phyloP scores from a whole-genome alignment of 2,113 vertebrate genomes.

The Scomber scombrus region DNA sequence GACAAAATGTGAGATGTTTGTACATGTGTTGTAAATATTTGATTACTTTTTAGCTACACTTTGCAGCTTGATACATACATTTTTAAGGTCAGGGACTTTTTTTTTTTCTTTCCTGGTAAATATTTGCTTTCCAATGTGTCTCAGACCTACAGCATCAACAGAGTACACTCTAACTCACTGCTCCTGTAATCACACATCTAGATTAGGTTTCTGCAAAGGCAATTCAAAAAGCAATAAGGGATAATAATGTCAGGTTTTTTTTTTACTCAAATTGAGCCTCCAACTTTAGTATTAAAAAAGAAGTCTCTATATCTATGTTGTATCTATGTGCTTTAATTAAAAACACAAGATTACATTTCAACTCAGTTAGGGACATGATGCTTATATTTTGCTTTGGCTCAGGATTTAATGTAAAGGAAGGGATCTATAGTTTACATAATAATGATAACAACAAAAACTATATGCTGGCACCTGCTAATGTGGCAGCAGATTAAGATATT shows the following conservation, averaged over 20 bases:
- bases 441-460: no score
- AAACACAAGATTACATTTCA: background rate
- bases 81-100: background rate
- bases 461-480: no score
- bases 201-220: background rate
- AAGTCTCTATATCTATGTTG: no score
- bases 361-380: no score
- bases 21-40: no score
- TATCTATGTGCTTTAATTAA: background rate
- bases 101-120: background rate
- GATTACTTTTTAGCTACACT: no score
- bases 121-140: background rate
- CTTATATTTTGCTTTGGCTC: background rate
- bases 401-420: background rate
- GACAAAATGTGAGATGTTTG: no score
- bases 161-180: background rate
- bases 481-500: background rate
- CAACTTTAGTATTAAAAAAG: background rate
- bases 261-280: background rate
- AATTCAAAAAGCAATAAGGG: background rate
- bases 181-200: background rate
- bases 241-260: background rate
- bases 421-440: no score
- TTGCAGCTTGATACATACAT: background rate
- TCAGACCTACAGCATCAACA: background rate